A percentile compares a stretch with the other conserved stretches of the same genome.
These are phyloP conservation scores for Geotrypetes seraphini DNA, from an alignment of 2,797 vertebrate species.

Conservation along the genomic window DNA sequence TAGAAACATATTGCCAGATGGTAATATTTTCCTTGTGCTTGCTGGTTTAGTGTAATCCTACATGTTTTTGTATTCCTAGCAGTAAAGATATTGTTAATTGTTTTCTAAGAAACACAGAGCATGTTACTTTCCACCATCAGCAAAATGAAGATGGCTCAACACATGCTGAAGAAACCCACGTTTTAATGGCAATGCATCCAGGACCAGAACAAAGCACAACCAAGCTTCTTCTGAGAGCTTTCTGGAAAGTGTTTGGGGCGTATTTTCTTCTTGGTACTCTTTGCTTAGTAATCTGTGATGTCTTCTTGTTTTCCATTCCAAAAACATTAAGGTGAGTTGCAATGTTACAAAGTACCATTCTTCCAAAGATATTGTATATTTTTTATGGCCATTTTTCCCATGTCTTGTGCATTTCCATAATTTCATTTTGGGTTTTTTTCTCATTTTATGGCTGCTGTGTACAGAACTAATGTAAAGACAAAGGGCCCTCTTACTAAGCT, in stretches of 20 bases:
- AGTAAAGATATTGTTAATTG: neutral
- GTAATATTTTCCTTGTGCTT: too few species aligned
- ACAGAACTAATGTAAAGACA: too few species aligned
- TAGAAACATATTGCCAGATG: too few species aligned
- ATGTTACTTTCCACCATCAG: neutral
- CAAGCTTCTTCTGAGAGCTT: constrained; percentile 61
- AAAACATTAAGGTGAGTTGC: constrained; percentile 80
- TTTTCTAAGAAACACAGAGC: constrained; percentile 16
- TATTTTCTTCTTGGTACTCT: constrained; percentile 75
- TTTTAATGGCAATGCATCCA: constrained; percentile 62
- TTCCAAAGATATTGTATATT: too few species aligned
- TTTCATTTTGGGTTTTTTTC: too few species aligned
- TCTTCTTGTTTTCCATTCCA: constrained; percentile 81
- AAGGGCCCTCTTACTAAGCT: too few species aligned
- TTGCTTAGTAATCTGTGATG: constrained; percentile 70
- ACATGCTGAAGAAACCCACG: constrained; percentile 58
- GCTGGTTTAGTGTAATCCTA: too few species aligned
- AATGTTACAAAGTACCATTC: too few species aligned
- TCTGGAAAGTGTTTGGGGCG: constrained; percentile 68
- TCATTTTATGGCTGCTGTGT: too few species aligned
- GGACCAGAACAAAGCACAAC: constrained; percentile 55
- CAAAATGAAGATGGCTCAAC: neutral
- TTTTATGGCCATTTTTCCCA: too few species aligned
- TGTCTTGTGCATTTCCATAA: too few species aligned
- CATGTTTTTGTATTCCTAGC: too few species aligned